These are phyloP conservation scores for Xylota sylvarum DNA, from an alignment of 2,888 invertebrate genomes.

Conservation along the genomic window DNA sequence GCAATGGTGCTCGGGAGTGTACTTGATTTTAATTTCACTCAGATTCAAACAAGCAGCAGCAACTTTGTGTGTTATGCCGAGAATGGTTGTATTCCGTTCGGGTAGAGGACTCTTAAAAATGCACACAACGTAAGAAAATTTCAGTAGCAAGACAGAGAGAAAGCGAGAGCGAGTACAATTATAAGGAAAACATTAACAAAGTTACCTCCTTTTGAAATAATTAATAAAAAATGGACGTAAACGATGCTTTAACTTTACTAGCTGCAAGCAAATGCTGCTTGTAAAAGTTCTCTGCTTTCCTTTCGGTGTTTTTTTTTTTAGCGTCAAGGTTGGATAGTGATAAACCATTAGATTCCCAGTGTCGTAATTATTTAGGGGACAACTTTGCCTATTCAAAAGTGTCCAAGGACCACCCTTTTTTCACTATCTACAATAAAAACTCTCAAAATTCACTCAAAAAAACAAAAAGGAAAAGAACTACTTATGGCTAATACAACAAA, in stretches of 20 bases:
- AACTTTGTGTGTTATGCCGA: conserved; percentile 1
- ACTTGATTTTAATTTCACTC: conserved; percentile 66
- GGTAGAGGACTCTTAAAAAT: conserved; percentile 26
- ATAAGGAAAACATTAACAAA: conserved; percentile 23
- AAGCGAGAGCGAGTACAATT: neutral
- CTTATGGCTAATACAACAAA: conserved; percentile 31
- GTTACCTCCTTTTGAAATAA: conserved; percentile 44
- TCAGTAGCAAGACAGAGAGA: conserved; percentile 1
- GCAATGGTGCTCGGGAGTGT: conserved; percentile 50
- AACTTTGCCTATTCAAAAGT: neutral
- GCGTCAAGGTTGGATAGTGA: neutral
- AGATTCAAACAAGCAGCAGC: conserved; percentile 51
- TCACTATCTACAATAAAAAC: neutral
- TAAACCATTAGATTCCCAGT: neutral
- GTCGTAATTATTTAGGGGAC: neutral
- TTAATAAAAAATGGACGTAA: conserved; percentile 39
- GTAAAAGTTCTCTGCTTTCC: neutral
- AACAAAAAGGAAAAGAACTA: neutral
- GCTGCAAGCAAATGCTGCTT: neutral
- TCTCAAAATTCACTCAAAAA: conserved; percentile 11
- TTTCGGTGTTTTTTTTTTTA: neutral
- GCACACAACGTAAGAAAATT: conserved; percentile 14
- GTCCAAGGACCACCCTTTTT: neutral
- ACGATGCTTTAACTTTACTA: conserved; percentile 2
- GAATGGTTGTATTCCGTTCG: conserved; percentile 50